phyloP scores from a whole-genome alignment of 2,113 vertebrate species.

The Helogale parvula region DNA sequence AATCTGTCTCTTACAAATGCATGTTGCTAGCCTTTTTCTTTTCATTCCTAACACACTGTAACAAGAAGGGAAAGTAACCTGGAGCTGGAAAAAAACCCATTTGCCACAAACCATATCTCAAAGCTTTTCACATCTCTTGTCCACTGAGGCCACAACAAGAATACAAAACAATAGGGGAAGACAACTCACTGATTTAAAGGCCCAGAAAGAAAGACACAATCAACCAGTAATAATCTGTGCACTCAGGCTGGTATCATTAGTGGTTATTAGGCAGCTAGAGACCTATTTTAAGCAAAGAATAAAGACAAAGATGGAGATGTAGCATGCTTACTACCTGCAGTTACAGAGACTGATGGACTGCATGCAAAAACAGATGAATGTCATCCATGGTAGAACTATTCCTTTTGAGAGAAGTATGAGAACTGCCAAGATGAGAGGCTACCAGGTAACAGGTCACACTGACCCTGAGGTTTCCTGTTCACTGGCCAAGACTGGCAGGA shows the following conservation, averaged over 20 bases:
- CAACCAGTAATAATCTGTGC: neutral
- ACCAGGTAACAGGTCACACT: constrained; percentile 59
- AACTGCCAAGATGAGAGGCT: constrained; percentile 64
- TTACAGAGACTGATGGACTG: neutral
- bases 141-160: constrained; percentile 23
- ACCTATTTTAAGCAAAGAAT: constrained; percentile 26
- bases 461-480: constrained; percentile 43
- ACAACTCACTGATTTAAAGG: constrained; percentile 17
- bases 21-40: neutral
- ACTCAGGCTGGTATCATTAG: neutral
- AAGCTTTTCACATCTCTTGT: neutral
- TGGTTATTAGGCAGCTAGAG: neutral
- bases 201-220: constrained; percentile 14
- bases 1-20: neutral
- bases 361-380: constrained; percentile 44
- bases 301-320: constrained; percentile 41
- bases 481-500: constrained; percentile 48
- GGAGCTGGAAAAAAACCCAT: neutral
- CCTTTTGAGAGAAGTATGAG: constrained; percentile 17
- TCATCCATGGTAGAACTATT: neutral
- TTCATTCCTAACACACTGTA: constrained; percentile 25
- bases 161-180: constrained; percentile 5
- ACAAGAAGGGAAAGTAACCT: constrained; percentile 47
- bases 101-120: neutral
- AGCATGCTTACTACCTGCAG: constrained; percentile 43